A percentile compares a stretch with the other conserved stretches of the same genome.
Evolutionary conservation across 1,140 invertebrate genomes (phyloP).

Genomic region (Pogonomyrmex barbatus): DNA sequence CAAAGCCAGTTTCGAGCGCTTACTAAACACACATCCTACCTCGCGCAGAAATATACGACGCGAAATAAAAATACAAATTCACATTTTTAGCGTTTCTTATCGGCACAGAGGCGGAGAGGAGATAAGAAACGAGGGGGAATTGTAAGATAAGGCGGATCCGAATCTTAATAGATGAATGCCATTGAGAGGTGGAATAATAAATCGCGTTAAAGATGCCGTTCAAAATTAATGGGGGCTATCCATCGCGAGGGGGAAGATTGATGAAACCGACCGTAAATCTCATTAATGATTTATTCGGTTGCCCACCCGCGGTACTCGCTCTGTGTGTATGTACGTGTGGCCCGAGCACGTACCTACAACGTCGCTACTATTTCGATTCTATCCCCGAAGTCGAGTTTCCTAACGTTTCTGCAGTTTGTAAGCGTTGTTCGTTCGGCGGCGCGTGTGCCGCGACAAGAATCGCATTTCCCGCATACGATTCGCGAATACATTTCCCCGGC

Average conservation of each 20-base stretch:
- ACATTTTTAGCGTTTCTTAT: not conserved
- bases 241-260: not conserved
- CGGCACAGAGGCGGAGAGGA: too few relatives aligned
- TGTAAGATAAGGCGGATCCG: not conserved
- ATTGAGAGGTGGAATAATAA: conserved; percentile 12
- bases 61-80: not conserved
- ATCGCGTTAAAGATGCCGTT: conserved; percentile 23
- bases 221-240: conserved; percentile 25
- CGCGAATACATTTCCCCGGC: not conserved
- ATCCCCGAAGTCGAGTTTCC: conserved; percentile 7
- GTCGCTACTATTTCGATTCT: conserved; percentile 47
- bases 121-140: not conserved
- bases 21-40: not conserved
- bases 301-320: not conserved
- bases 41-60: too few relatives aligned
- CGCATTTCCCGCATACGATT: conserved; percentile 41
- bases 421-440: conserved; percentile 23
- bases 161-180: not conserved
- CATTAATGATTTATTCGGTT: conserved; percentile 46
- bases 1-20: conserved; percentile 1
- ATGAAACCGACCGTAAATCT: conserved; percentile 19
- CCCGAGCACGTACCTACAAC: conserved; percentile 6
- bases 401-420: conserved; percentile 25
- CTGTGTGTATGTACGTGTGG: not conserved
- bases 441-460: conserved; percentile 33